These are phyloP conservation scores for Buphagus erythrorhynchus DNA, from an alignment of 2,797 vertebrate species.

Conservation along the genomic window DNA sequence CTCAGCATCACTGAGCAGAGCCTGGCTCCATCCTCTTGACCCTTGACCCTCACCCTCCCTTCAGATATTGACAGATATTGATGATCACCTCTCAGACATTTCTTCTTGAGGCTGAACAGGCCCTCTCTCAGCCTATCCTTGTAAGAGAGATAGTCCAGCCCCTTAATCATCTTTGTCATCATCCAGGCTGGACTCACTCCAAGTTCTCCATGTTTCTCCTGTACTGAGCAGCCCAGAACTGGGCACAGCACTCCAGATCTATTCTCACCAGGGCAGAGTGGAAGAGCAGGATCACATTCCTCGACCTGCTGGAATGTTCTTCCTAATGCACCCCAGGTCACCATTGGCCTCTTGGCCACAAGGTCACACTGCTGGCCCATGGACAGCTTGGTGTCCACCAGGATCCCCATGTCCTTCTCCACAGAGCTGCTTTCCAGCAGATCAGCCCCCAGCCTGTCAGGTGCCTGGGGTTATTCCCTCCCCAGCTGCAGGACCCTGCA, in stretches of 20 bases:
- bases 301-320: background rate
- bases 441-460: fast-evolving
- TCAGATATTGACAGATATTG: background rate
- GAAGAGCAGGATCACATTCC: background rate
- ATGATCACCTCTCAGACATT: background rate
- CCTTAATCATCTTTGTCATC: background rate
- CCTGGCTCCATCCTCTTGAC: background rate
- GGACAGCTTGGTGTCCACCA: background rate
- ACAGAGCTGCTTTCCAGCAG: background rate
- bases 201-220: background rate
- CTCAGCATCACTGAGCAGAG: fast-evolving
- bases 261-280: background rate
- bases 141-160: background rate
- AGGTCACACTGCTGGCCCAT: background rate
- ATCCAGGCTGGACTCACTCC: background rate
- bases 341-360: too few relatives aligned
- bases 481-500: background rate
- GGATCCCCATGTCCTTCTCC: background rate
- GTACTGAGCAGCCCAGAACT: background rate
- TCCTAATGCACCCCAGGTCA: background rate
- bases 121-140: background rate
- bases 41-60: background rate
- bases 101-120: background rate
- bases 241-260: background rate
- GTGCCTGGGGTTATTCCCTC: background rate